Evolutionary conservation across 2,888 invertebrate genomes (phyloP), one percentile per base, ranked within the genome.

Genomic region (Scotopteryx bipunctaria): DNA sequence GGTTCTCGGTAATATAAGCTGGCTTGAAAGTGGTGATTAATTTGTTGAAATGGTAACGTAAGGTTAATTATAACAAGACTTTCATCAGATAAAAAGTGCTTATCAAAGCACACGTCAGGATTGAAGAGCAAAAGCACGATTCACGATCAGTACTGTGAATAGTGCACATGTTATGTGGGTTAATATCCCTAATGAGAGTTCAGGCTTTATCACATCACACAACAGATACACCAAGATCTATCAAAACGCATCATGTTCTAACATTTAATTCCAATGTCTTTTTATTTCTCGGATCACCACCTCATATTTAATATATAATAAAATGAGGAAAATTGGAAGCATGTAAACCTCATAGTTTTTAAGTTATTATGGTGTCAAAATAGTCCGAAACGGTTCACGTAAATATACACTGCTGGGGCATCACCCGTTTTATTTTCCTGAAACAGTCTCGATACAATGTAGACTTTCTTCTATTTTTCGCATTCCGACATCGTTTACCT

Each of bases 1-100:
- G 73, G 69, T 69, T 63, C 61, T 67, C 44, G 61, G 65, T 23
- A 64, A 47, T 47, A 29, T 71, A 55, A 41, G 27, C 9, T 11
- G 48, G 47, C 38, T 56, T 50, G 49, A 59, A 53, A 41, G 38
- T 51, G 37, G 44, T 58, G 51, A 57, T 58, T 49, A 57, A 48
- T 50, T 44, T 52, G 5, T 36, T 40, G 46, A 59, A 56, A 45
- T 33, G 5, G 19, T 41, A 9, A 15, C 21, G 17, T 42, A 8
- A 47, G 36, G 21, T 32, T 52, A 42, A 47, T 43, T 38, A 38
- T 29, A 41, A 48, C 32, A 27, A 47, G 27, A 23, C 40, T 23
- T 1, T 1, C 11, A 27, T 27, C 11, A 27, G 3, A 27, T 27
- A 27, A 27, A 27, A 9, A 11, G 27, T 11, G 9, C n/a, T 32